Conservation (phyloP, 1,140 invertebrate species). For the Linepithema humile region DNA sequence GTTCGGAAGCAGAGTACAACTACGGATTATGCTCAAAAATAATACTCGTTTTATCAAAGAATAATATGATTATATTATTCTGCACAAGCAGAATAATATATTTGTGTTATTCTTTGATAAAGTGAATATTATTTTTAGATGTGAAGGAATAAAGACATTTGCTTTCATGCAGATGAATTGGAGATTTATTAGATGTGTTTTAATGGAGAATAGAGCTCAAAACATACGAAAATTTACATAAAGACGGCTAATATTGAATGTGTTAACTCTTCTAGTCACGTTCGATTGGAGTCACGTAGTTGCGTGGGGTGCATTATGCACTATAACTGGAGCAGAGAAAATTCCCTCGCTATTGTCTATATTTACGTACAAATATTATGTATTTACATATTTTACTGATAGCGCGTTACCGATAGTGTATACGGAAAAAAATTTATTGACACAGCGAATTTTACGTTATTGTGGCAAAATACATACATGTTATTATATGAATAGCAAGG, state of each 20-base stretch:
- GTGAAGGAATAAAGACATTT: neutral
- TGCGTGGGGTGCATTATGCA: neutral
- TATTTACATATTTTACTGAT: slow-evolving; percentile 25
- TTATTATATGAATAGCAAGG: too few relatives aligned
- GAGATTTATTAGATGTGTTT: neutral
- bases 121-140: neutral
- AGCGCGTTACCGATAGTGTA: neutral
- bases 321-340: slow-evolving; percentile 37
- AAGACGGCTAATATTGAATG: neutral
- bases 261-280: slow-evolving; percentile 12
- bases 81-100: neutral
- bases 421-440: too few relatives aligned
- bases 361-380: too few relatives aligned
- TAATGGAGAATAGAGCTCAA: neutral
- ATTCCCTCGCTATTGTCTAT: neutral
- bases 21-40: too few relatives aligned
- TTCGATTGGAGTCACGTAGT: slow-evolving; percentile 8
- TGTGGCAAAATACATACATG: too few relatives aligned
- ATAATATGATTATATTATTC: neutral
- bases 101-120: neutral
- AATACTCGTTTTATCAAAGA: neutral
- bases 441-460: too few relatives aligned
- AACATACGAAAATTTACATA: neutral
- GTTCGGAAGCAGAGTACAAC: neutral
- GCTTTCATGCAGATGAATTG: neutral